Evolutionary conservation across 2,888 invertebrate genomes (phyloP), one percentile per base, ranked within the genome.

Genomic region (Thecocarcelia acutangulata): DNA sequence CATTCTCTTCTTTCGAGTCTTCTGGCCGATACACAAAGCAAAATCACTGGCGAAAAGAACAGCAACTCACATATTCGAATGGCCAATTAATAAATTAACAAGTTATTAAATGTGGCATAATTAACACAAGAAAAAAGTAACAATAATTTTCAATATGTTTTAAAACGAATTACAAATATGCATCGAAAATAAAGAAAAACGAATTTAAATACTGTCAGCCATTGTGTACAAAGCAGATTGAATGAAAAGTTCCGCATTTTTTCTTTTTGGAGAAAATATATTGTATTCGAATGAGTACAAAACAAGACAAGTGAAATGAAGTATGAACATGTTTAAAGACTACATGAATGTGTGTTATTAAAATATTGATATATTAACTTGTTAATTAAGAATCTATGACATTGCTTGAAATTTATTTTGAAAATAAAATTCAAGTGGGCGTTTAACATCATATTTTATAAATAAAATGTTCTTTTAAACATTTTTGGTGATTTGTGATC

Each of bases 31-130:
- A 69, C 46, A 11, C 8, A 40, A 44, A 17, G 15, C 15, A 24
- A n/a, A 59, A 66, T 37, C 46, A 28, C 64, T 44, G 17, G n/a
- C 40, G 15, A 44, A 21, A 40, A 37, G 17, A 61, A 44, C 28
- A 19, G n/a, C 50, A 28, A 9, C 58, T 33, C 24, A 44, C 13
- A 61, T 44, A 9, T 74, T 75, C 9, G 56, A 74, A 63, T 70
- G 54, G 58, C 42, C 63, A 70, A 64, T 75, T 76, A 76, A 68
- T 80, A 70, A 76, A 69, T 80, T 75, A 75, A 58, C 63, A 80
- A 80, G 58, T 64, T 69, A 64, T 69, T 70, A 33, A 75, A 56
- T 64, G 50, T 80, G 80, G 72, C 78, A 73, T 73, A 78, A 73
- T 78, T 73, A 66, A 73, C 64, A 78, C 33, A 33, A 24, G 5